Evolutionary conservation across 2,797 vertebrate species (phyloP), one percentile per base, ranked within the genome.

Genomic region (Ara ararauna): DNA sequence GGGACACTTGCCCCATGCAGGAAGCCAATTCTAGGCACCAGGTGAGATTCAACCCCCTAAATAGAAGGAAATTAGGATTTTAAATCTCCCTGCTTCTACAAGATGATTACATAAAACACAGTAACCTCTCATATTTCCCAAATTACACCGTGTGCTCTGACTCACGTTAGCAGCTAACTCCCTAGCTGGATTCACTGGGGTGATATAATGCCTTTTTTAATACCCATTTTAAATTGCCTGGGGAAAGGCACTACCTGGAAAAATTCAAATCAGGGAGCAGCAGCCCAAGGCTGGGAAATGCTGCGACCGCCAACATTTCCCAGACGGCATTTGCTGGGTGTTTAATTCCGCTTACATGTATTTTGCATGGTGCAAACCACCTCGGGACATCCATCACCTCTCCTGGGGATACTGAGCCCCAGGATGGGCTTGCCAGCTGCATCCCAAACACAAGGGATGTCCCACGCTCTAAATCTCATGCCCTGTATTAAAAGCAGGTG

Each of bases 131-230:
- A 24, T 44, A 79, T 56, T 65, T 45, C 13, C 74, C 1, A 0
- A 81, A 51, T 23, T 42, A 34, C 0, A 0, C 40, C 0, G 0
- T 1, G 1, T 44, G 90, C 71, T 32, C 38, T 48, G 10, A 6
- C 79, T 95, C 73, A 53, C 0, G 0, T 13, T 18, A 34, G 66
- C 73, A 61, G 54, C 71, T 40, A 47, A 27, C 47, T 72, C 14
- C 2, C 77, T 38, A 36, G 64, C 42, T 82, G 76, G 50, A n/a
- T 47, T 68, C 79, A 67, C 13, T 9, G 4, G 45, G 61, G 47
- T 75, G 85, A 93, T 32, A 73, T 58, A 85, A 85, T 29, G 22
- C 4, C n/a, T 34, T 84, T n/a, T 72, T 60, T 62, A 40, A 73
- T 42, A 38, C 20, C 65, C 61, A 8, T 58, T 64, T 91, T 45